phyloP scores from a whole-genome alignment of 2,888 invertebrate species.

The Prosopocoilus inquinatus region DNA sequence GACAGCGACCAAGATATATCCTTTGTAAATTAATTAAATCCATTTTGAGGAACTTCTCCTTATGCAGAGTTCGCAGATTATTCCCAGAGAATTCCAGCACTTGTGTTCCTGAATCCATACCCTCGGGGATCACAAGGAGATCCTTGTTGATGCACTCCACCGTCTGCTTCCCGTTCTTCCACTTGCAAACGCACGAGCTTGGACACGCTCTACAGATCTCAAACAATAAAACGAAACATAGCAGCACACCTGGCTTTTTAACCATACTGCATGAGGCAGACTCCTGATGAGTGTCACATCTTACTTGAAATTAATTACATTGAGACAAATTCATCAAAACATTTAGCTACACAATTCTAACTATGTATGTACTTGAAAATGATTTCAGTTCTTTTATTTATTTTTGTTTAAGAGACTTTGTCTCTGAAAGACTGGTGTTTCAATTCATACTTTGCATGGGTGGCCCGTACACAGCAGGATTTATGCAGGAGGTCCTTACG shows the following conservation, averaged over 20 bases:
- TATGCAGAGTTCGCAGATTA: conserved; percentile 73
- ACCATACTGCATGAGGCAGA: conserved; percentile 10
- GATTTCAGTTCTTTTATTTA: no score
- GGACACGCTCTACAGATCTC: conserved; percentile 58
- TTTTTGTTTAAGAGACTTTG: no score
- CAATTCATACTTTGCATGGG: no score
- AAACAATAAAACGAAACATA: conserved; percentile 7
- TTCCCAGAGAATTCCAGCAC: conserved; percentile 84
- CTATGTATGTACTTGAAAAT: no score
- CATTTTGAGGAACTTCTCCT: conserved; percentile 75
- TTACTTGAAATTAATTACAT: no score
- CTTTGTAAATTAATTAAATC: conserved; percentile 83
- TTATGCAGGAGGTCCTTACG: no score
- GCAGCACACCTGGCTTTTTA: conserved; percentile 16
- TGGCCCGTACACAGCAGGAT: no score
- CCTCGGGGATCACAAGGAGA: conserved; percentile 72
- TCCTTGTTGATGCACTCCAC: conserved; percentile 83
- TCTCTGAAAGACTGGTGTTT: no score
- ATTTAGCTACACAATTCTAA: no score
- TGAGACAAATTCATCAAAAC: no score
- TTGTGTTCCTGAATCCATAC: conserved; percentile 81
- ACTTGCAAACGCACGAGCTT: conserved; percentile 79
- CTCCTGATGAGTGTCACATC: no score
- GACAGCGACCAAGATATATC: conserved; percentile 77
- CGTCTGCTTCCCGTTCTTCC: conserved; percentile 90